Conservation (phyloP, 2,113 vertebrate genomes). For the Ginglymostoma cirratum region DNA sequence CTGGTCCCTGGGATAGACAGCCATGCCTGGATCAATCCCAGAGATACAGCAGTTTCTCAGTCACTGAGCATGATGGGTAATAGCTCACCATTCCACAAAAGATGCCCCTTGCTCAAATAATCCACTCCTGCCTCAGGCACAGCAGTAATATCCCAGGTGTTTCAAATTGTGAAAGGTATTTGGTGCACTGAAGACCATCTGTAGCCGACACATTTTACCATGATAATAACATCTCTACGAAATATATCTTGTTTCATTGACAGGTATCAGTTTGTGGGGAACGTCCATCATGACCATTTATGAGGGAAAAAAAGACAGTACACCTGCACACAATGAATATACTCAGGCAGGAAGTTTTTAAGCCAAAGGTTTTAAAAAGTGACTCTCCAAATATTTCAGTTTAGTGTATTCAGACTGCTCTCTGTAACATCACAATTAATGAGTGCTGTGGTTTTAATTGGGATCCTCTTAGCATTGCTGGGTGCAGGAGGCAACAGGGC, state of each 20-base stretch:
- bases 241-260: not conserved
- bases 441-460: not conserved
- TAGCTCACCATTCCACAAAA: not conserved
- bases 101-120: not conserved
- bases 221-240: not conserved
- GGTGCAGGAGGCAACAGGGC: not conserved
- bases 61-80: not conserved
- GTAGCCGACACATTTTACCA: not conserved
- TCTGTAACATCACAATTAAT: not conserved
- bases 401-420: no score
- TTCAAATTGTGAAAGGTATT: not conserved
- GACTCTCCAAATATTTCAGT: not conserved
- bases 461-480: not conserved
- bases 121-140: not conserved
- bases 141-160: not conserved
- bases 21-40: not conserved
- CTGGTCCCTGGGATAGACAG: not conserved
- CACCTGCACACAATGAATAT: not conserved
- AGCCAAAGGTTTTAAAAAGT: not conserved
- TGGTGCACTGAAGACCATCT: not conserved
- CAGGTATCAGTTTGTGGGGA: not conserved
- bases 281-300: not conserved
- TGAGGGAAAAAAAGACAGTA: not conserved
- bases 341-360: not conserved
- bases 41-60: not conserved